These are phyloP conservation scores for Orthosia incerta DNA, from an alignment of 2,888 invertebrate genomes.

Conservation along the genomic window DNA sequence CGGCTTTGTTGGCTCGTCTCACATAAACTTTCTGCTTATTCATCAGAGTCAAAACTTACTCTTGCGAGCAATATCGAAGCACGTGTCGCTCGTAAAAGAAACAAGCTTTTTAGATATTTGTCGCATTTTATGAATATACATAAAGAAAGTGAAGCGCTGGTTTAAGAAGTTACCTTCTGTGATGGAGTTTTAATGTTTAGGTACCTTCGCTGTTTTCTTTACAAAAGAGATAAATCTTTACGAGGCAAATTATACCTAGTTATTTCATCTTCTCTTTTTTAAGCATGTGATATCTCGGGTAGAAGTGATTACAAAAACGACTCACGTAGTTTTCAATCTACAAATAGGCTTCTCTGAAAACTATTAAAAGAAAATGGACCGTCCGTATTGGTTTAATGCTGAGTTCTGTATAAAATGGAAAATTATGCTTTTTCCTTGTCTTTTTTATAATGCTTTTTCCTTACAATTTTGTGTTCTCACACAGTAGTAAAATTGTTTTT, in stretches of 20 bases:
- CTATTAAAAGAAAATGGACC: no score
- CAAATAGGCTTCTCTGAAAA: not conserved
- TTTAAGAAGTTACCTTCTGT: not conserved
- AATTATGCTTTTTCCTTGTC: no score
- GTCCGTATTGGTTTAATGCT: no score
- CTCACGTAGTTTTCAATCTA: not conserved
- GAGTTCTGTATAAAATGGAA: no score
- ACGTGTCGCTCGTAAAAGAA: constrained; percentile 48
- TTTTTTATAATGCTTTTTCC: no score
- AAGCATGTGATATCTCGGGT: no score
- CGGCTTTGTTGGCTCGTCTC: constrained; percentile 5
- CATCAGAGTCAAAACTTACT: constrained; percentile 21
- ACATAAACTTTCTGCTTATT: not conserved
- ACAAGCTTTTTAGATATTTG: constrained; percentile 18
- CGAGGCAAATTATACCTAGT: not conserved
- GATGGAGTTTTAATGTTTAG: not conserved
- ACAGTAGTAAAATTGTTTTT: no score
- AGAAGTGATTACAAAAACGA: no score
- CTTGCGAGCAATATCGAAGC: constrained; percentile 23
- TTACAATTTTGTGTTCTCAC: no score
- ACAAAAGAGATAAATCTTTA: not conserved
- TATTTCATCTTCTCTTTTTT: no score
- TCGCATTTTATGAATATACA: constrained; percentile 45
- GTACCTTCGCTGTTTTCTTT: not conserved
- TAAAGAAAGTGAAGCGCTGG: constrained; percentile 23